Conservation (phyloP, 2,888 invertebrate genomes). For the Myopa testacea region DNA sequence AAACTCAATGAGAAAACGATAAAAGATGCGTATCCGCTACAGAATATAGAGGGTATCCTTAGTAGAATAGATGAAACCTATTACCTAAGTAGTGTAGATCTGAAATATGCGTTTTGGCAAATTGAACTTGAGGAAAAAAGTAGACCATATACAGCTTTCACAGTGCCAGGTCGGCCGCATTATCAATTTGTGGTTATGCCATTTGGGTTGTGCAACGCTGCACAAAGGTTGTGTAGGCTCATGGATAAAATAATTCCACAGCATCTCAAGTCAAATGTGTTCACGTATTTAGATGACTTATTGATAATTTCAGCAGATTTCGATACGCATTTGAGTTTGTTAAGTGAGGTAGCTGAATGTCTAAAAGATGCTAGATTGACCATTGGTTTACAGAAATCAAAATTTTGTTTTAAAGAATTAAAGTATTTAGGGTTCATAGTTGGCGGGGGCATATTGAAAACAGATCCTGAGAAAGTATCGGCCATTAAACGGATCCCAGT, state of each 20-base stretch:
- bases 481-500: slow-evolving; percentile 6
- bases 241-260: slow-evolving; percentile 17
- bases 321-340: not conserved
- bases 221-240: slow-evolving; percentile 1
- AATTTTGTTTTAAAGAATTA: not conserved
- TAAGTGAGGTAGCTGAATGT: slow-evolving; percentile 1
- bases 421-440: slow-evolving; percentile 11
- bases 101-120: too few relatives aligned
- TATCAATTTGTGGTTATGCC: slow-evolving; percentile 17
- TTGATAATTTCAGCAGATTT: not conserved
- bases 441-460: not conserved
- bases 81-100: too few relatives aligned
- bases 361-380: not conserved
- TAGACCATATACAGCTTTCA: too few relatives aligned
- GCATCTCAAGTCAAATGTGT: not conserved
- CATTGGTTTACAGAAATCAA: not conserved
- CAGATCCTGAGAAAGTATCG: slow-evolving; percentile 20
- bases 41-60: too few relatives aligned
- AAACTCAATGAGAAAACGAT: not conserved
- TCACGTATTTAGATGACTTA: not conserved
- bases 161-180: too few relatives aligned
- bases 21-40: not conserved
- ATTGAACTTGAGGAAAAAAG: too few relatives aligned
- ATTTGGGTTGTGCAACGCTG: slow-evolving; percentile 26
- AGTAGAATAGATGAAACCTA: too few relatives aligned